A percentile compares a stretch with the other conserved stretches of the same genome.
phyloP scores from a whole-genome alignment of 2,113 vertebrate species.

The Taurulus bubalis region DNA sequence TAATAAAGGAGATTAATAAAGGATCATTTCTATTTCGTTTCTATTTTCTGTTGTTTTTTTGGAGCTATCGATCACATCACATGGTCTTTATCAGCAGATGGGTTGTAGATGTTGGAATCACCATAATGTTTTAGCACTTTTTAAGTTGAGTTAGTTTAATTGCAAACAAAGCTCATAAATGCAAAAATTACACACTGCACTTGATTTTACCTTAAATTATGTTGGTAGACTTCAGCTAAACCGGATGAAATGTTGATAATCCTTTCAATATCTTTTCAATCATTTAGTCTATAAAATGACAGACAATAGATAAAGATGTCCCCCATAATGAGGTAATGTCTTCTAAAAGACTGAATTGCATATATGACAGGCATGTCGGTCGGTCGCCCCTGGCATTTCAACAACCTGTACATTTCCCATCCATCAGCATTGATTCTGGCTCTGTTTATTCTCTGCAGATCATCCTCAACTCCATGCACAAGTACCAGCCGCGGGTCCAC shows the following conservation, averaged over 20 bases:
- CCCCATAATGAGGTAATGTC: background rate
- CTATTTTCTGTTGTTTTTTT: no score
- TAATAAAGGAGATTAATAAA: no score
- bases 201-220: background rate
- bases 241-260: background rate
- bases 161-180: background rate
- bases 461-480: constrained; percentile 99
- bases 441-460: constrained; percentile 83
- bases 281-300: background rate
- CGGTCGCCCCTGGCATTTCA: background rate
- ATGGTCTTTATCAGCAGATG: background rate
- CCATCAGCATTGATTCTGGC: background rate
- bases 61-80: background rate
- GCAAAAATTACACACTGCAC: background rate
- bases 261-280: background rate
- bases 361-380: no score
- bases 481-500: constrained; percentile 98
- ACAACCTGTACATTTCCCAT: background rate
- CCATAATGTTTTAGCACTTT: no score
- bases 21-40: no score
- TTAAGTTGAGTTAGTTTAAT: no score
- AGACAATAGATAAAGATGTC: background rate
- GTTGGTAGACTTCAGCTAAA: background rate
- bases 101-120: background rate
- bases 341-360: background rate